Conservation (phyloP, 2,113 vertebrate genomes). For the Perca fluviatilis region DNA sequence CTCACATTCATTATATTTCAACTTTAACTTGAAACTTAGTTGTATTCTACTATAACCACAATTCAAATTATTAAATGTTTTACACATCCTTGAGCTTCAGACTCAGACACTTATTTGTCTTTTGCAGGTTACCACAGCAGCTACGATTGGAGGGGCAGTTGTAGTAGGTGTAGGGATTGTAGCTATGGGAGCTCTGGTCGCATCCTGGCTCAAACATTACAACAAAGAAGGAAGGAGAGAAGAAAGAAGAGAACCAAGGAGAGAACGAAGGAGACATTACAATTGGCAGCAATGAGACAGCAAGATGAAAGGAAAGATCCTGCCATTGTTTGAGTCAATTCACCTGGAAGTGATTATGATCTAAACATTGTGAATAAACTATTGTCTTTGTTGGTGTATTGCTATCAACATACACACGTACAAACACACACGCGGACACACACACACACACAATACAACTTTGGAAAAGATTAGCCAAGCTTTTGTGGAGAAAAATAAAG, state of each 20-base stretch:
- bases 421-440: neutral
- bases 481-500: neutral
- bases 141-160: neutral
- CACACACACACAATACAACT: neutral
- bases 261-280: neutral
- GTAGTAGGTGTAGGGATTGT: no score
- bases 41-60: neutral
- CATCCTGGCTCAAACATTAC: conserved; percentile 1
- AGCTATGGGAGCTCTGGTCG: no score
- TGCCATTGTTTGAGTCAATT: neutral
- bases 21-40: neutral
- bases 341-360: neutral
- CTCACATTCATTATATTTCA: neutral
- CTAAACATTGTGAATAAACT: neutral
- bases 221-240: neutral
- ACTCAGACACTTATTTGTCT: neutral
- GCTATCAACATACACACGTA: neutral
- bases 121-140: conserved; percentile 29
- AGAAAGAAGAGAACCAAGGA: neutral
- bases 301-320: neutral
- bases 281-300: neutral
- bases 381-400: neutral
- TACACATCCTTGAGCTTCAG: neutral
- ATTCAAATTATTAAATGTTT: neutral
- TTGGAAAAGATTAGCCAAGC: neutral